Conservation (phyloP, 64 coral and sea anemone genomes). For the Dendronephthya gigantea region DNA sequence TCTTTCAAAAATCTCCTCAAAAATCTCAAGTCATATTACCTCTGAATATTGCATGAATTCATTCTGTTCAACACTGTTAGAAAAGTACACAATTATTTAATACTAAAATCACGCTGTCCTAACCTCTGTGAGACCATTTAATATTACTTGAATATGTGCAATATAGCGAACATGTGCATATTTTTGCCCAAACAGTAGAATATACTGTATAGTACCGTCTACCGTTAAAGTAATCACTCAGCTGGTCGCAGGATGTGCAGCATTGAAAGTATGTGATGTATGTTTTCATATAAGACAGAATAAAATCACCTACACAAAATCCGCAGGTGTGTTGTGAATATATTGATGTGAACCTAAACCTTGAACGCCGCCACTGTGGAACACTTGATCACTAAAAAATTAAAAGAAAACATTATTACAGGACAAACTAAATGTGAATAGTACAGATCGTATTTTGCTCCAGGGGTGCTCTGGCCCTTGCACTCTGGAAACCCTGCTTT, state of each 20-base stretch:
- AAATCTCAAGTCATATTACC: constrained; percentile 22
- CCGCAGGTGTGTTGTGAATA: constrained; percentile 88
- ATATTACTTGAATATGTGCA: too few relatives aligned
- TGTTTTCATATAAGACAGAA: neutral
- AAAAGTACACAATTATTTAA: neutral
- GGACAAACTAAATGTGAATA: too few relatives aligned
- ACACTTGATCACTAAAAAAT: constrained; percentile 59
- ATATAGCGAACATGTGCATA: neutral
- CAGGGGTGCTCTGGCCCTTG: too few relatives aligned
- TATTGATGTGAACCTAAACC: constrained; percentile 88
- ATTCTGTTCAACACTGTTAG: constrained; percentile 61
- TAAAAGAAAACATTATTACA: neutral
- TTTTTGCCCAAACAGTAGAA: neutral
- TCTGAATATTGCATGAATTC: constrained; percentile 97
- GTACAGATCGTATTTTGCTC: too few relatives aligned
- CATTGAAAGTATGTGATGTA: too few relatives aligned
- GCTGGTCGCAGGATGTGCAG: too few relatives aligned
- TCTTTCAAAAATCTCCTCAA: neutral
- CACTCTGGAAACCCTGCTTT: too few relatives aligned
- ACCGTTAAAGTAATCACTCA: too few relatives aligned
- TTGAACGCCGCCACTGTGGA: constrained; percentile 67
- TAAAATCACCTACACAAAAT: constrained; percentile 54
- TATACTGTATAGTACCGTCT: neutral
- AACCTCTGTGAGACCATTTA: too few relatives aligned
- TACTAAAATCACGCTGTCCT: too few relatives aligned